Conservation (phyloP, 2,797 vertebrate genomes). For the Peromyscus attwateri region DNA sequence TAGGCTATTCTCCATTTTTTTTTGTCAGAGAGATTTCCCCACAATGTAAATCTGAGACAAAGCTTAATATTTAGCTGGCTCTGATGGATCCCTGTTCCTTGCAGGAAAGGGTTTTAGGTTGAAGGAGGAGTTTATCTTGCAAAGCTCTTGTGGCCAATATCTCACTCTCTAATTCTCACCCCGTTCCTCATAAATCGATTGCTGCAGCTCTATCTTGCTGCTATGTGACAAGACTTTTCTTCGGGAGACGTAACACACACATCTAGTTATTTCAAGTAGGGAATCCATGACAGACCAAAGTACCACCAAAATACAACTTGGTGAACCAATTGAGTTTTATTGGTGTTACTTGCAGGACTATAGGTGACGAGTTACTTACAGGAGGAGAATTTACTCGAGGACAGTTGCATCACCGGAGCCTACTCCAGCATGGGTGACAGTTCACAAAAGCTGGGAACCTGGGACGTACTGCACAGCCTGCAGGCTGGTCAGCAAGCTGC, state of each 20-base stretch:
- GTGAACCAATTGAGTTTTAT: not conserved
- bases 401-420: not conserved
- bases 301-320: not conserved
- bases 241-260: not conserved
- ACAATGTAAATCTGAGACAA: not conserved
- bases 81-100: not conserved
- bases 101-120: not conserved
- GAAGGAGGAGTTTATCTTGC: not conserved
- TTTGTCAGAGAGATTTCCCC: not conserved
- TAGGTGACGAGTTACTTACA: not conserved
- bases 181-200: not conserved
- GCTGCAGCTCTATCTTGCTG: not conserved
- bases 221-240: not conserved
- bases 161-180: fast-evolving
- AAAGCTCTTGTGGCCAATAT: not conserved
- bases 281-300: no score
- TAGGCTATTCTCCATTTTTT: no score
- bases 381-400: not conserved
- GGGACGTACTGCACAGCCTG: not conserved
- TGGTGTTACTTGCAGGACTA: not conserved
- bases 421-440: not conserved
- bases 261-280: no score
- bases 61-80: not conserved
- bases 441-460: not conserved
- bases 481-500: not conserved